Conservation (phyloP, 2,888 invertebrate species). For the Ethmia dodecea region DNA sequence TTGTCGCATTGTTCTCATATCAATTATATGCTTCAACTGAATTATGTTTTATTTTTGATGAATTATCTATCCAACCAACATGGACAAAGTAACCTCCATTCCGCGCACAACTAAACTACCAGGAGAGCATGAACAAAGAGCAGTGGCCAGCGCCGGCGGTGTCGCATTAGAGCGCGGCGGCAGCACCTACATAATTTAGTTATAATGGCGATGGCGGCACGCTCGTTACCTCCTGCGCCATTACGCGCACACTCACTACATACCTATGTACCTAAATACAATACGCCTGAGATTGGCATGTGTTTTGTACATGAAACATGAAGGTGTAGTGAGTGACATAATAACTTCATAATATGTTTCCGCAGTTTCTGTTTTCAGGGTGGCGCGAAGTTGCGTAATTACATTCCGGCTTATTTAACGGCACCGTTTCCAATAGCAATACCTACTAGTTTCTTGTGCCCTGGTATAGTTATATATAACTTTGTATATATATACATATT, state of each 20-base stretch:
- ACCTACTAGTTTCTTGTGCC: no score
- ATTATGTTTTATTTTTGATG: no score
- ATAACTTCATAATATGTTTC: neutral
- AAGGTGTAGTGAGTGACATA: neutral
- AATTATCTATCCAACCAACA: neutral
- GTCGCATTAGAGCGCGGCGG: slow-evolving; percentile 42
- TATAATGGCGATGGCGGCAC: slow-evolving; percentile 53
- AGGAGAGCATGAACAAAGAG: slow-evolving; percentile 27
- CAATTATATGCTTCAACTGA: neutral
- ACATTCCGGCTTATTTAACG: no score
- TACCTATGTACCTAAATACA: slow-evolving; percentile 2
- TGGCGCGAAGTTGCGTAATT: no score
- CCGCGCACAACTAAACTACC: slow-evolving; percentile 35
- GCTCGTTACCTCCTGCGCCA: slow-evolving; percentile 43
- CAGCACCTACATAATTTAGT: slow-evolving; percentile 54
- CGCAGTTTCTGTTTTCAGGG: no score
- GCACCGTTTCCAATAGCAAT: no score
- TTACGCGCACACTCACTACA: no score
- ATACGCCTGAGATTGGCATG: slow-evolving; percentile 1
- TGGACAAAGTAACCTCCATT: slow-evolving; percentile 32
- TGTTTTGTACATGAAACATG: neutral
- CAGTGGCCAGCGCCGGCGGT: slow-evolving; percentile 20
- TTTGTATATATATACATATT: no score
- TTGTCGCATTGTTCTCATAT: no score
- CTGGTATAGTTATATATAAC: no score